Base-by-base conservation (phyloP, 2,797 vertebrate genomes). In the Coluber constrictor region DNA sequence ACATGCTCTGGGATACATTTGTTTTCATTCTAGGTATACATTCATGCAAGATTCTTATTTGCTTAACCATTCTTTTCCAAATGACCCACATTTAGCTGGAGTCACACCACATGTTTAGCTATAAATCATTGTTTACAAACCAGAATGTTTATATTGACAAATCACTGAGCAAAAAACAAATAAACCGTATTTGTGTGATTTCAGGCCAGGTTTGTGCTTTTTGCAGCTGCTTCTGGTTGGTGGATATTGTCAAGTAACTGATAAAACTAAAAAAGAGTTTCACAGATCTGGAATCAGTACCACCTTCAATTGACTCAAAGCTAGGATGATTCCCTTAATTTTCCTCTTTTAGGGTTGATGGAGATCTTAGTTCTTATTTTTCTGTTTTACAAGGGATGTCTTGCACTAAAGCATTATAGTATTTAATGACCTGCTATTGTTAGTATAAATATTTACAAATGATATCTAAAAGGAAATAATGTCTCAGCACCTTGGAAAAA, bases 401-500 rank as follows among this genome's bases (percentile, higher is more conserved):
- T 87, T 87, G 37, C 27, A 87, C 25, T 23, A 86, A 56, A 23
- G 83, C 1, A 20, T n/a, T 70, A 88, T 70, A 4, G 9, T 56
- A 32, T 60, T 88, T 89, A 89, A 57, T 56, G 60, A 15, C 61
- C 91, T 89, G 43, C 43, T 92, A 88, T 90, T 87, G 27, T 63
- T 43, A 25, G 47, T 61, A 88, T 92, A 57, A 90, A 56, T 37
- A 32, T 87, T 91, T 27, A 93, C 20, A 60, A 88, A 23, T 63
- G 54, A 83, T 79, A 13, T 79, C 57, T 93, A 74, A 90, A 87
- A 90, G 88, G 47, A 92, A 93, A 54, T 74, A 74, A n/a, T 37
- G 10, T 32, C 56, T 63, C 55, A 60, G 47, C 43, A 92, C 47
- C 25, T 4, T 86, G 20, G 37, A 59, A 63, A 60, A 83, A 59